These are phyloP conservation scores for Dryobates pubescens DNA, from an alignment of 2,797 vertebrate species.

Conservation along the genomic window DNA sequence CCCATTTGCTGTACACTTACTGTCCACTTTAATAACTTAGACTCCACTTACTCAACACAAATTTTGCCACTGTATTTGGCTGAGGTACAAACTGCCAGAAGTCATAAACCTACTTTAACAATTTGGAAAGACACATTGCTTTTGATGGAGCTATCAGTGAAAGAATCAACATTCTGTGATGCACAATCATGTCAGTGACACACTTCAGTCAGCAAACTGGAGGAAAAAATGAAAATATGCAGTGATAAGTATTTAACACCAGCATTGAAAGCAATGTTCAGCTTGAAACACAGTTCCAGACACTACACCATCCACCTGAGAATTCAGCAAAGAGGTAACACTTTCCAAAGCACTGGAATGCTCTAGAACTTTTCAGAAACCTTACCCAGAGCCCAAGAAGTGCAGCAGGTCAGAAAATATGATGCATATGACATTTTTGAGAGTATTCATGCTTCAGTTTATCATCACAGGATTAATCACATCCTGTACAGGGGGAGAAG, in stretches of 20 bases:
- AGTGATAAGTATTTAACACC: neutral
- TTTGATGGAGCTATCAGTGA: neutral
- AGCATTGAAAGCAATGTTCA: neutral
- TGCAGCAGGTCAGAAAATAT: neutral
- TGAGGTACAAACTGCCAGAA: neutral
- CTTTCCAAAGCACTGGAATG: neutral
- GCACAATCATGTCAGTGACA: neutral
- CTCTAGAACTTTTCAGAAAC: neutral
- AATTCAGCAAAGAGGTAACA: neutral
- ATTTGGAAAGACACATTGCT: neutral
- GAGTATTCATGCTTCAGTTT: neutral
- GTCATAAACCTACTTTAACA: neutral
- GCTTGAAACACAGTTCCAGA: neutral
- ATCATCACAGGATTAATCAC: neutral
- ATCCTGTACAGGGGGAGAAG: neutral
- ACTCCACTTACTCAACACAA: neutral
- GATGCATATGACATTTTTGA: neutral
- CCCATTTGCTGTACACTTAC: neutral
- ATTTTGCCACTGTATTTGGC: neutral
- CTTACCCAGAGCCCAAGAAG: neutral
- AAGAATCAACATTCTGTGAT: neutral
- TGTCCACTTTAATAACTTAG: neutral
- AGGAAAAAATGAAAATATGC: neutral
- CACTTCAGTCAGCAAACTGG: neutral
- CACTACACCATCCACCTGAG: neutral